These are phyloP conservation scores for Rhinolophus sinicus DNA, from an alignment of 2,113 vertebrate genomes.

Conservation along the genomic window DNA sequence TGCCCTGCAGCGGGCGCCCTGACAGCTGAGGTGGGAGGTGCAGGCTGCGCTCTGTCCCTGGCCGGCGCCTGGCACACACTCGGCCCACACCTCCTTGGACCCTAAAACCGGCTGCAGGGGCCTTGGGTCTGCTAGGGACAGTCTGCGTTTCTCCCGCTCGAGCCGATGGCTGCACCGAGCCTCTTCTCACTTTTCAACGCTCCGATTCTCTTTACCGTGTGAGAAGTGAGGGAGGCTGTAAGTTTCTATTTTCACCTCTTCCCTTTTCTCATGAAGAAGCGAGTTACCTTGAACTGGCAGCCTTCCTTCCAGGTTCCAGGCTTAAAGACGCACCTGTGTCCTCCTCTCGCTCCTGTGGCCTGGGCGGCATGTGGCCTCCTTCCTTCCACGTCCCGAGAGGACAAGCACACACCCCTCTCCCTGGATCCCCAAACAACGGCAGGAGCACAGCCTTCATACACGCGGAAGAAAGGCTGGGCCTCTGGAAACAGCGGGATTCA, in stretches of 20 bases:
- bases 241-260: background rate
- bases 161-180: background rate
- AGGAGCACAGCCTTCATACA: too few relatives aligned
- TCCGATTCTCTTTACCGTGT: rapidly evolving
- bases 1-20: background rate
- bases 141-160: rapidly evolving
- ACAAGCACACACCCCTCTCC: background rate
- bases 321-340: rapidly evolving
- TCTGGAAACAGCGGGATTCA: background rate
- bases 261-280: background rate
- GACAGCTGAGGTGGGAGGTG: too few relatives aligned
- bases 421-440: background rate
- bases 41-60: background rate
- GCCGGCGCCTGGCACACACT: background rate
- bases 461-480: too few relatives aligned
- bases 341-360: background rate
- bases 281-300: background rate
- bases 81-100: too few relatives aligned
- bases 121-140: rapidly evolving
- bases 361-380: background rate
- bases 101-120: background rate
- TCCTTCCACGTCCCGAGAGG: background rate
- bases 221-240: background rate
- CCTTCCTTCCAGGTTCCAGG: rapidly evolving
- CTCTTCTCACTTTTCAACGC: background rate